These are phyloP conservation scores for Zaprionus taronus DNA, from an alignment of 1,140 invertebrate genomes.

Conservation along the genomic window DNA sequence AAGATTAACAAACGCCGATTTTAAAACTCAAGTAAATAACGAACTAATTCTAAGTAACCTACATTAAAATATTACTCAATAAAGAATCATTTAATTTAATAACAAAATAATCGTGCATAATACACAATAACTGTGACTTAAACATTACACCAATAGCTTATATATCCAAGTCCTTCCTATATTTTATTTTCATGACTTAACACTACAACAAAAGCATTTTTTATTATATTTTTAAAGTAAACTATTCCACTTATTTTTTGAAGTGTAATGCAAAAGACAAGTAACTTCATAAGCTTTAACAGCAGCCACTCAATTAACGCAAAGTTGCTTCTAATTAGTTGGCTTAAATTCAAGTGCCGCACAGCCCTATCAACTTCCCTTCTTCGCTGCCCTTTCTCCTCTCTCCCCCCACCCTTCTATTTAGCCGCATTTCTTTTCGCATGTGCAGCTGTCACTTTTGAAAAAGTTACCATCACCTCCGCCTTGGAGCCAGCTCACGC, in stretches of 20 bases:
- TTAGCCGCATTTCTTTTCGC: slow-evolving; percentile 42
- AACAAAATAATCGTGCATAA: too few relatives aligned
- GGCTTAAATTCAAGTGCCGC: slow-evolving; percentile 63
- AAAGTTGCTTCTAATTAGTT: slow-evolving; percentile 71
- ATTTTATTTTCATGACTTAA: too few relatives aligned
- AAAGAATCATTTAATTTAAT: too few relatives aligned
- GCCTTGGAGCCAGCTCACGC: background rate
- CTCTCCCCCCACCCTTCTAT: background rate
- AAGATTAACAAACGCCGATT: too few relatives aligned
- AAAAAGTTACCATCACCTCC: slow-evolving; percentile 64
- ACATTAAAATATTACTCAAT: too few relatives aligned
- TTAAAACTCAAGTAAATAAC: too few relatives aligned
- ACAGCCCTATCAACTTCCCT: slow-evolving; percentile 10
- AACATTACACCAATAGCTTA: too few relatives aligned
- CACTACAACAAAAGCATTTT: too few relatives aligned
- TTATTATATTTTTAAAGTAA: background rate
- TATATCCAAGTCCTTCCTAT: too few relatives aligned
- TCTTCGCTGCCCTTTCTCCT: background rate
- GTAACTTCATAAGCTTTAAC: slow-evolving; percentile 36
- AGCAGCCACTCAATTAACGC: slow-evolving; percentile 67
- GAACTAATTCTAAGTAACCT: too few relatives aligned
- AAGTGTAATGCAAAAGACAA: slow-evolving; percentile 1
- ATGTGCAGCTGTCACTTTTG: slow-evolving; percentile 77
- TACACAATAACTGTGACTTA: too few relatives aligned
- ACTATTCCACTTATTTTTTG: background rate